These are phyloP conservation scores for Fragum sueziense DNA, from an alignment of 2,888 invertebrate species.

Conservation along the genomic window DNA sequence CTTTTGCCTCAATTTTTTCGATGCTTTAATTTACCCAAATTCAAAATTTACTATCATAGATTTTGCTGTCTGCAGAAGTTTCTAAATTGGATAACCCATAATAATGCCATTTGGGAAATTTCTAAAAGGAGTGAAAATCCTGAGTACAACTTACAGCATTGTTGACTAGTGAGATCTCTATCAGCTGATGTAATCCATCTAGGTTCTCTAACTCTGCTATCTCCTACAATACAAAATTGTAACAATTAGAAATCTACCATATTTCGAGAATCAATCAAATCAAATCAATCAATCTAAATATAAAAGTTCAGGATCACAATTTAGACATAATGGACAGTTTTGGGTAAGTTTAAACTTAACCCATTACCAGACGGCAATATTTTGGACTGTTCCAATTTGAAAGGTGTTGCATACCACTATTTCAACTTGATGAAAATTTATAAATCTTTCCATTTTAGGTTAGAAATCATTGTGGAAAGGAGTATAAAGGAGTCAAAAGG, in stretches of 20 bases:
- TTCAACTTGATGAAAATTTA: no score
- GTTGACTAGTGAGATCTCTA: slow-evolving; percentile 81
- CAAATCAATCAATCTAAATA: neutral
- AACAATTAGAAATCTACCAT: no score
- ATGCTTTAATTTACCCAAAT: neutral
- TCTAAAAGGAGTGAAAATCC: no score
- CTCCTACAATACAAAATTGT: slow-evolving; percentile 67
- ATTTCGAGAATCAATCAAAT: neutral
- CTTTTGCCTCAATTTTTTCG: neutral
- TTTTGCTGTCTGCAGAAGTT: neutral
- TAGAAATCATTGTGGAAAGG: no score
- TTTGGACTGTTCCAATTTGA: no score
- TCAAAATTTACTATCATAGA: neutral
- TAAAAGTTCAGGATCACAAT: neutral
- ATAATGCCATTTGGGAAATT: neutral
- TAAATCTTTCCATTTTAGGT: no score
- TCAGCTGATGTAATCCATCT: slow-evolving; percentile 74
- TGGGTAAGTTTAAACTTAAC: no score
- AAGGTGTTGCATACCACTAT: no score
- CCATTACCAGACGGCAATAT: no score
- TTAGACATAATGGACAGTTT: no score
- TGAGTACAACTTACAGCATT: slow-evolving; percentile 80
- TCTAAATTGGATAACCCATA: neutral
- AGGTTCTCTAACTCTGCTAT: slow-evolving; percentile 80
- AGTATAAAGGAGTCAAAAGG: no score